Evolutionary conservation across 2,888 invertebrate genomes (phyloP).

Genomic region (Corbicula japonica): DNA sequence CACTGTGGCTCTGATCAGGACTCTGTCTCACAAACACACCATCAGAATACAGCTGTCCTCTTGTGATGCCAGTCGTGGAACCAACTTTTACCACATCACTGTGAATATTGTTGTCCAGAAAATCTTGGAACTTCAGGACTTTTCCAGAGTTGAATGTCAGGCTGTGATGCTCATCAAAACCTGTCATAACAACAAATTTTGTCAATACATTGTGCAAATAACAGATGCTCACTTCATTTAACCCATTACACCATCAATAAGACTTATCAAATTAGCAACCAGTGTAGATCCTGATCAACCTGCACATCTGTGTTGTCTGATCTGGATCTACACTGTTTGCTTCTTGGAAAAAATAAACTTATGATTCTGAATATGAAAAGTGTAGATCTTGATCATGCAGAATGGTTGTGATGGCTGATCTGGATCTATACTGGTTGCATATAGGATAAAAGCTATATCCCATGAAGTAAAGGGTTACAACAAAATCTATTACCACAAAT

Average conservation of each 20-base stretch:
- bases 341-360: neutral
- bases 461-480: neutral
- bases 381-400: neutral
- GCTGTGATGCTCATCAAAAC: neutral
- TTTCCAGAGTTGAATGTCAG: conserved; percentile 13
- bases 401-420: neutral
- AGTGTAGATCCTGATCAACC: no score
- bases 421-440: neutral
- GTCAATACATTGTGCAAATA: neutral
- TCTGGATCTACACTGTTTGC: neutral
- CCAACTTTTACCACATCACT: conserved; percentile 38
- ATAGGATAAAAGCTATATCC: neutral
- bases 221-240: neutral
- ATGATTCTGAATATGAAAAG: neutral
- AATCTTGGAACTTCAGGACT: conserved; percentile 15
- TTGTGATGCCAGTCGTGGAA: conserved; percentile 44
- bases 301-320: neutral
- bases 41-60: conserved; percentile 29
- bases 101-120: neutral
- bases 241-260: neutral
- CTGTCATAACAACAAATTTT: conserved; percentile 2
- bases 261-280: neutral
- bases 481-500: no score
- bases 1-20: neutral
- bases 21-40: conserved; percentile 21